Evolutionary conservation across 2,113 vertebrate species (phyloP).

Genomic region (Morphnarchus princeps): DNA sequence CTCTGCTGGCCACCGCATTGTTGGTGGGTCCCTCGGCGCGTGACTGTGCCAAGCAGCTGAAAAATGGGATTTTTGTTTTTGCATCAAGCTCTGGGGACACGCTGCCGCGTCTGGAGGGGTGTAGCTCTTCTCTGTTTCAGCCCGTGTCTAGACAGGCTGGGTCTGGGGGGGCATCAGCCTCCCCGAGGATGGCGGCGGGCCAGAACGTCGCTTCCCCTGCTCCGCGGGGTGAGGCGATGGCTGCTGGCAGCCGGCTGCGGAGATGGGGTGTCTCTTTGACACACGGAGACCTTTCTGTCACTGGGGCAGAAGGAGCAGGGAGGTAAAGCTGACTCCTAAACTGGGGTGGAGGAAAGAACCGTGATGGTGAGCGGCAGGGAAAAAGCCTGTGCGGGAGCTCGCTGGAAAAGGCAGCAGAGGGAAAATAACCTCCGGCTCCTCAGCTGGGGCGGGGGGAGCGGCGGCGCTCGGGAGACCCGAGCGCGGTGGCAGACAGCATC

Average conservation of each 20-base stretch:
- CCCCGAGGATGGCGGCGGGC: neutral
- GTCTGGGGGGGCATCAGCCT: neutral
- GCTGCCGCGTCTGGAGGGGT: neutral
- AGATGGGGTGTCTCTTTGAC: neutral
- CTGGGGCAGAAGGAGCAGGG: neutral
- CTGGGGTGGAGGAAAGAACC: neutral
- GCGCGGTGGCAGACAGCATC: neutral
- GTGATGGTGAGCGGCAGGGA: neutral
- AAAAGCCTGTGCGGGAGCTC: neutral
- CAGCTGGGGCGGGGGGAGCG: neutral
- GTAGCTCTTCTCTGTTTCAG: neutral
- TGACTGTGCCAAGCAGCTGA: neutral
- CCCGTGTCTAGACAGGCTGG: constrained; percentile 7
- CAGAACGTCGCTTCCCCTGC: neutral
- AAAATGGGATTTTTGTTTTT: neutral
- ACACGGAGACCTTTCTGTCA: neutral
- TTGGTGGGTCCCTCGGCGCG: neutral
- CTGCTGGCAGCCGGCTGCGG: neutral
- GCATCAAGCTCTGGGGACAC: neutral
- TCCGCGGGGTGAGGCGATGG: neutral
- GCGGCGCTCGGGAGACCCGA: neutral
- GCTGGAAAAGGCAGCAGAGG: neutral
- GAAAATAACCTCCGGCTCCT: neutral
- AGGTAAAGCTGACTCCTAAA: neutral
- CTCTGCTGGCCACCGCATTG: neutral